Conservation (phyloP, 2,888 invertebrate species). For the Leucania comma region DNA sequence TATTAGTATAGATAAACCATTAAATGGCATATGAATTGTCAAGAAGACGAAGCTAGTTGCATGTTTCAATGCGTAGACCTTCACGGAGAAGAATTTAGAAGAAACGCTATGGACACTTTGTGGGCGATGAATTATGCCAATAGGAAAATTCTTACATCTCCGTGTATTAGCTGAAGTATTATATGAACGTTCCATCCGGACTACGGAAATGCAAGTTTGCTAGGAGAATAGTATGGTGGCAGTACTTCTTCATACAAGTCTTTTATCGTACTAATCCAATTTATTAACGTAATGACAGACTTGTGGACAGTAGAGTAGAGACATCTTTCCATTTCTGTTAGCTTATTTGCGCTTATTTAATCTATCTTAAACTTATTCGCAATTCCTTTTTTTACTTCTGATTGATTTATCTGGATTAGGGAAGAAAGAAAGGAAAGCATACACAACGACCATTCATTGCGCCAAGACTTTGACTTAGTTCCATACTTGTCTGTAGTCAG, state of each 20-base stretch:
- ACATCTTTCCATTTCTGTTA: not conserved
- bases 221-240: not conserved
- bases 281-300: not conserved
- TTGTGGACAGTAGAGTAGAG: not conserved
- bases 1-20: no score
- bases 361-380: not conserved
- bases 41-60: not conserved
- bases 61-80: not conserved
- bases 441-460: not conserved
- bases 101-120: no score
- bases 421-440: not conserved
- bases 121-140: no score
- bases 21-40: not conserved
- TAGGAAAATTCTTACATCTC: no score
- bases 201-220: no score
- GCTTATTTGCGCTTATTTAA: not conserved
- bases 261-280: conserved; percentile 1
- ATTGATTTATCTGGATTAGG: no score
- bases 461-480: not conserved
- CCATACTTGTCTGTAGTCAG: not conserved
- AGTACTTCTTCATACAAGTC: not conserved
- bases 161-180: not conserved
- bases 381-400: no score
- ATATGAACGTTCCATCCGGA: not conserved
- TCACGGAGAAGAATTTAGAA: not conserved